These are phyloP conservation scores for Napeogenes inachia DNA, from an alignment of 2,888 invertebrate species.

Conservation along the genomic window DNA sequence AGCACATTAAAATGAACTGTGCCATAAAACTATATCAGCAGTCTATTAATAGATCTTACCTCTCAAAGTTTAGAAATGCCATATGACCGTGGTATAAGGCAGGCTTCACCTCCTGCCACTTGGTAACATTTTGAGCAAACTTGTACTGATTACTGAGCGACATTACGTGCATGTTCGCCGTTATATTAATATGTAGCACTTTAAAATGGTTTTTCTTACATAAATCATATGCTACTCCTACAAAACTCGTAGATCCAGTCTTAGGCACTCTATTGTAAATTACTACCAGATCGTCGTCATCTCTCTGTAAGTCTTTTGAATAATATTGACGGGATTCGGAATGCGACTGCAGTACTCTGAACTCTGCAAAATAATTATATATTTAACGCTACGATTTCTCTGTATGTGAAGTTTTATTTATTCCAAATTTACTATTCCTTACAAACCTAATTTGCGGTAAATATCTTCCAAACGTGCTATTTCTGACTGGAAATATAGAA, in stretches of 20 bases:
- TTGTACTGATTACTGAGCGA: slow-evolving; percentile 92
- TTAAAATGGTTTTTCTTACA: slow-evolving; percentile 83
- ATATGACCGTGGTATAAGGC: slow-evolving; percentile 98
- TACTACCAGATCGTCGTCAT: slow-evolving; percentile 84
- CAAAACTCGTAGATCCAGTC: slow-evolving; percentile 97
- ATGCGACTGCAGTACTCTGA: slow-evolving; percentile 52
- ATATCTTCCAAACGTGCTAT: slow-evolving; percentile 63
- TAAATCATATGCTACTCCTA: slow-evolving; percentile 92
- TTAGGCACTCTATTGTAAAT: slow-evolving; percentile 98
- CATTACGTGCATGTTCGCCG: slow-evolving; percentile 96
- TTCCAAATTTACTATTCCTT: slow-evolving; percentile 14
- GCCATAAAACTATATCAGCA: slow-evolving; percentile 11
- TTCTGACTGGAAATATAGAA: slow-evolving; percentile 71
- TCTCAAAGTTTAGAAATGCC: slow-evolving; percentile 96
- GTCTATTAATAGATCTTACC: slow-evolving; percentile 75
- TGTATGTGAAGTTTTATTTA: slow-evolving; percentile 8
- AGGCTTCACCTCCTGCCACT: slow-evolving; percentile 93
- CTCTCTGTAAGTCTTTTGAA: slow-evolving; percentile 51
- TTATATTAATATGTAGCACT: slow-evolving; percentile 94
- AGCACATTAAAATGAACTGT: not conserved
- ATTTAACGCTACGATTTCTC: slow-evolving; percentile 20
- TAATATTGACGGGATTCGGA: slow-evolving; percentile 63
- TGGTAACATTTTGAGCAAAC: slow-evolving; percentile 93
- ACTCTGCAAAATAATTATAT: slow-evolving; percentile 50
- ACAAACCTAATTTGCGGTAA: slow-evolving; percentile 62